Evolutionary conservation across 2,113 vertebrate species (phyloP), one percentile per base, ranked within the genome.

Genomic region (Microtus montanus): DNA sequence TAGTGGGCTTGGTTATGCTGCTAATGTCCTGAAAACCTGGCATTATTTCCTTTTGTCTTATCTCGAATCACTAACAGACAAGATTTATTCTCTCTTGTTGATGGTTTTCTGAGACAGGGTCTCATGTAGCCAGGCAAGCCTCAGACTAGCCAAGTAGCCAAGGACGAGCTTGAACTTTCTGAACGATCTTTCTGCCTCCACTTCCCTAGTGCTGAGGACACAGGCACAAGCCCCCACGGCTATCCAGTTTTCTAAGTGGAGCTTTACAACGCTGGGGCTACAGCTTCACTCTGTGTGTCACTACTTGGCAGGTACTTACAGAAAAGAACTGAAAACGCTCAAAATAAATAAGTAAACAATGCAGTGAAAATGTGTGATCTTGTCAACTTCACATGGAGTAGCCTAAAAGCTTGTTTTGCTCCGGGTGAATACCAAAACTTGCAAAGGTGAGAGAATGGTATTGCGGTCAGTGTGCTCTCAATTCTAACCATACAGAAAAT

Each of bases 261-360:
- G 12, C 38, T 58, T 17, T 35, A 28, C 0, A 22, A 70, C 0
- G 9, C 5, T 17, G 5, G 44, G 14, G 7, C 33, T 22, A 12
- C 3, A 30, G 80, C n/a, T 33, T 19, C 14, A n/a, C 22, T 15
- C 2, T 26, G 5, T 3, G 20, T 68, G 20, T 33, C 1, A 44
- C 54, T 2, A 19, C 5, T 49, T 7, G 4, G 68, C 7, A 74
- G 26, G 4, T 35, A 61, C 24, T 49, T 61, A 11, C 12, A 61
- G 41, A 47, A 66, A 93, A 8, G 20, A 2, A 33, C 8, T 54
- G 22, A 89, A 54, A 58, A 47, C 8, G 22, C 17, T 44, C 52
- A 52, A 70, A 70, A 52, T 14, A 77, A 63, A 44, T 19, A 86
- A 68, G 28, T 19, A 75, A 74, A 41, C n/a, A 28, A 66, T 15